Evolutionary conservation across 53 echinoderm and acorn worm species (phyloP).

Genomic region (Stichopus horrens): DNA sequence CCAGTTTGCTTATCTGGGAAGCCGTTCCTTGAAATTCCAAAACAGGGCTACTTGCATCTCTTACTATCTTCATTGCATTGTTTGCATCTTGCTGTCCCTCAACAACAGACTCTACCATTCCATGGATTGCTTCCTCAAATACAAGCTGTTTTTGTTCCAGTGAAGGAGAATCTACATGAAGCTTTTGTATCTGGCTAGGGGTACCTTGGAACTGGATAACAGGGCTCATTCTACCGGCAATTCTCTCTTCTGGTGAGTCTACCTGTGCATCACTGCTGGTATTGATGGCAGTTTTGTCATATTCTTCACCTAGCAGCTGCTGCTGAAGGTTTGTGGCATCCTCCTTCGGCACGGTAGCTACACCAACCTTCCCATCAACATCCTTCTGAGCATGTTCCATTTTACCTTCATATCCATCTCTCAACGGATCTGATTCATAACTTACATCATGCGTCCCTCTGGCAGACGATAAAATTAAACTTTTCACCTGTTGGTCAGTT

Average conservation of each 20-base stretch:
- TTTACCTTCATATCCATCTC: not conserved
- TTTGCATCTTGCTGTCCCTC: not conserved
- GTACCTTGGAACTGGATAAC: not conserved
- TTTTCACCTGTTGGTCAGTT: not conserved
- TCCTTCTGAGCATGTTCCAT: no score
- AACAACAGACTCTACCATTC: not conserved
- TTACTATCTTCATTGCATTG: not conserved
- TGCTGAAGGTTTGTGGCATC: no score
- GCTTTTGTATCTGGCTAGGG: not conserved
- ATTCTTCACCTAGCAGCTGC: no score
- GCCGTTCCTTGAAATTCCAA: constrained; percentile 15
- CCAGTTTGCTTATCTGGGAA: not conserved
- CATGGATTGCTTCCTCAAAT: not conserved
- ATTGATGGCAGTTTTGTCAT: no score
- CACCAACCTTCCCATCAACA: no score
- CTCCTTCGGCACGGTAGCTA: no score
- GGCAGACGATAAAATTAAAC: not conserved
- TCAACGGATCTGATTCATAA: not conserved
- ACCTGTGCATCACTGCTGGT: no score
- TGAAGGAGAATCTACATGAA: not conserved
- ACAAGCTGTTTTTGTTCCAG: not conserved
- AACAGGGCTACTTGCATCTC: not conserved
- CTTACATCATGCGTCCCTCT: not conserved
- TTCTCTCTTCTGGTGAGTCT: not conserved
- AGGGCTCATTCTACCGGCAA: not conserved